phyloP scores from a whole-genome alignment of 1,140 invertebrate genomes.

The Ips nitidus region DNA sequence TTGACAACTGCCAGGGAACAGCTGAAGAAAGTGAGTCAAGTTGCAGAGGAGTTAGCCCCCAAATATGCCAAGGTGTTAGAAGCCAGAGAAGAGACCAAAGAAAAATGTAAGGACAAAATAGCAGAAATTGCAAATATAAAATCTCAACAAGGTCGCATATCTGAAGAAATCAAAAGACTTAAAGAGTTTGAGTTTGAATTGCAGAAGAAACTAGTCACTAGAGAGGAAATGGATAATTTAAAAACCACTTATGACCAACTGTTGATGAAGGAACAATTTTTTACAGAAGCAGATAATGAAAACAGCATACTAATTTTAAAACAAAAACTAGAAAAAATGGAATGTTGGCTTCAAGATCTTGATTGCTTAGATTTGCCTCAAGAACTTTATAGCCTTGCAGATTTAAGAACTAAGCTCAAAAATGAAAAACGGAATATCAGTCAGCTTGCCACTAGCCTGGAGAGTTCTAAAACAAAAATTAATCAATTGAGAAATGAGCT shows the following conservation, averaged over 20 bases:
- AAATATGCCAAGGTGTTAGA: conserved; percentile 6
- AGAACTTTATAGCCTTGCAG: neutral
- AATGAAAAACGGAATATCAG: conserved; percentile 5
- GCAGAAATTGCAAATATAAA: conserved; percentile 9
- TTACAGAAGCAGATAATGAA: conserved; percentile 11
- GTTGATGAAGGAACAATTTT: conserved; percentile 8
- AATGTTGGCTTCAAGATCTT: neutral
- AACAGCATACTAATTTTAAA: conserved; percentile 8
- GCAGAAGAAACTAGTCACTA: conserved; percentile 13
- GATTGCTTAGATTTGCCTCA: neutral
- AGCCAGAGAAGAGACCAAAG: conserved; percentile 13
- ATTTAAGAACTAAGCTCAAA: neutral
- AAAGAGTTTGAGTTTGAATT: conserved; percentile 9
- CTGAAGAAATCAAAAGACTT: conserved; percentile 11
- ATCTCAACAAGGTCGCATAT: neutral
- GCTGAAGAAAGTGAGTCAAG: conserved; percentile 8
- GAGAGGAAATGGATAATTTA: conserved; percentile 8
- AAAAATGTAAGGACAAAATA: conserved; percentile 22
- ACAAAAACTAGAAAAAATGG: conserved; percentile 1
- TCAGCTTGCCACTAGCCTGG: neutral
- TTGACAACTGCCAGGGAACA: conserved; percentile 8
- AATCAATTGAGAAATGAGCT: no score
- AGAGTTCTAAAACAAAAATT: no score
- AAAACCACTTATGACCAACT: conserved; percentile 8
- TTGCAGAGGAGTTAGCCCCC: conserved; percentile 1